These are phyloP conservation scores for Merops nubicus DNA, from an alignment of 2,113 vertebrate genomes.

Conservation along the genomic window DNA sequence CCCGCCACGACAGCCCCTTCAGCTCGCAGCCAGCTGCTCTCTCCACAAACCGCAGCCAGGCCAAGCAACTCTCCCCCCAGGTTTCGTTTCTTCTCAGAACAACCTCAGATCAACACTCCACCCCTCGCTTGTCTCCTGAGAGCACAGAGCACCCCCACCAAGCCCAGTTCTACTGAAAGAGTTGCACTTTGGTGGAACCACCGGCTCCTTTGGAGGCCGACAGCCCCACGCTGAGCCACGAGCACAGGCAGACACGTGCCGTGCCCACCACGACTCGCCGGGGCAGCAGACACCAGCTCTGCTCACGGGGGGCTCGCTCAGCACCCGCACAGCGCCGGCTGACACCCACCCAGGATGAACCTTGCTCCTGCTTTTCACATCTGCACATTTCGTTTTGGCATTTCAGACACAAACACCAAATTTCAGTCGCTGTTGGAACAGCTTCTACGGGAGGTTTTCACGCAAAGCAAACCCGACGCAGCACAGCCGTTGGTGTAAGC, in stretches of 20 bases:
- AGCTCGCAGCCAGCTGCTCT: no score
- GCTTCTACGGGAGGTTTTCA: rapidly evolving
- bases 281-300: no score
- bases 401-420: background rate
- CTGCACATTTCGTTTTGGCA: rapidly evolving
- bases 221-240: no score
- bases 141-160: no score
- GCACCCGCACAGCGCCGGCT: no score
- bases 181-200: no score
- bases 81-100: background rate
- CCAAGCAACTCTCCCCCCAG: background rate
- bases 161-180: no score
- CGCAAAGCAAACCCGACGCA: background rate
- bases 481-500: rapidly evolving
- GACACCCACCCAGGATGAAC: rapidly evolving
- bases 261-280: no score
- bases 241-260: no score
- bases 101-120: background rate
- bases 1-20: no score
- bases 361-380: background rate
- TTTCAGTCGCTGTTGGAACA: background rate
- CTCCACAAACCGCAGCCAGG: background rate
- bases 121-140: no score
- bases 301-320: background rate
- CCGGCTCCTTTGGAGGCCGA: no score